These are phyloP conservation scores for Drepanosiphum platanoidis DNA, from an alignment of 2,888 invertebrate species.

Conservation along the genomic window DNA sequence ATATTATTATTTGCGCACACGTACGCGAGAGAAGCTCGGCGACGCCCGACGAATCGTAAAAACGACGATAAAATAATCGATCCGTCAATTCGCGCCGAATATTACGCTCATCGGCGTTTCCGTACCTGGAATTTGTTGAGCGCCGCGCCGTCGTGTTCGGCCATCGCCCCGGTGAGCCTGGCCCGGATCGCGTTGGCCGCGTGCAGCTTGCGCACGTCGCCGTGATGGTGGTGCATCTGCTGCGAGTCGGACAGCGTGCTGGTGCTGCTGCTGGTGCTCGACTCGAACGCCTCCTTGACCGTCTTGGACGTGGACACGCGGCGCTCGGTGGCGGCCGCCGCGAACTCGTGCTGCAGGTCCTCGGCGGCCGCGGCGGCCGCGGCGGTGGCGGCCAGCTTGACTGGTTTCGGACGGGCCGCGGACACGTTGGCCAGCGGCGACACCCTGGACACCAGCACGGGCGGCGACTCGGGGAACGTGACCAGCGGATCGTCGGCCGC, in stretches of 20 bases:
- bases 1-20: background rate
- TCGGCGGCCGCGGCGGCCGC: conserved; percentile 71
- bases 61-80: too few species aligned
- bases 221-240: conserved; percentile 68
- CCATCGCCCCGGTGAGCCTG: conserved; percentile 83
- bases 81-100: too few species aligned
- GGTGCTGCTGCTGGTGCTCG: conserved; percentile 75
- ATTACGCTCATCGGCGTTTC: background rate
- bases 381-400: conserved; percentile 51
- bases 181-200: conserved; percentile 81
- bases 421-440: conserved; percentile 21
- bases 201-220: conserved; percentile 68
- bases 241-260: conserved; percentile 77
- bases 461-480: conserved; percentile 82
- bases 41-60: conserved; percentile 1
- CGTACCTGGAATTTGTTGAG: conserved; percentile 81
- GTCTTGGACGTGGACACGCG: conserved; percentile 80
- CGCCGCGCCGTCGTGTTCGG: conserved; percentile 78
- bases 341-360: conserved; percentile 83
- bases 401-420: conserved; percentile 42
- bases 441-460: conserved; percentile 66
- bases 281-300: conserved; percentile 81
- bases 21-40: too few species aligned
- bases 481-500: conserved; percentile 73
- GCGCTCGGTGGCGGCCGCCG: conserved; percentile 85